These are phyloP conservation scores for Tachyglossus aculeatus DNA, from an alignment of 2,797 vertebrate genomes.

Conservation along the genomic window DNA sequence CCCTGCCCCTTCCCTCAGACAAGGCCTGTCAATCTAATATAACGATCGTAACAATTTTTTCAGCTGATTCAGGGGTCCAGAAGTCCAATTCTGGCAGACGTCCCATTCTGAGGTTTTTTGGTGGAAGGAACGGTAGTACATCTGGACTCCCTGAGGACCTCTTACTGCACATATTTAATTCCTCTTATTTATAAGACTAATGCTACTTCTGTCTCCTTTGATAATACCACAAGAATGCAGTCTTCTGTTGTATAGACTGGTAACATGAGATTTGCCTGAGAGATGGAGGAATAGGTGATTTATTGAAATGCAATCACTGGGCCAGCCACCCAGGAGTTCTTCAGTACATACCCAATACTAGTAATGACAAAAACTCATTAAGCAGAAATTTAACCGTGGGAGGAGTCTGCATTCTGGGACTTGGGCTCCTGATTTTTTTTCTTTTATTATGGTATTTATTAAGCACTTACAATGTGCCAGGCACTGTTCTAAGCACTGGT, in stretches of 20 bases:
- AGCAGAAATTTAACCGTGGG: no score
- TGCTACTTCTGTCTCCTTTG: slow-evolving; percentile 8
- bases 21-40: slow-evolving; percentile 73
- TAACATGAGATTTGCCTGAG: slow-evolving; percentile 13
- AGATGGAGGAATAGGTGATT: slow-evolving; percentile 26
- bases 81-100: slow-evolving; percentile 24
- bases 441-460: no score
- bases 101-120: slow-evolving; percentile 20
- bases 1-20: slow-evolving; percentile 67
- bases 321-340: no score
- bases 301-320: no score
- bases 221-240: slow-evolving; percentile 18
- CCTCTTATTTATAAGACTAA: slow-evolving; percentile 37
- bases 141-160: slow-evolving; percentile 25
- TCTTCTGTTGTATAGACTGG: slow-evolving; percentile 25
- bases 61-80: slow-evolving; percentile 48
- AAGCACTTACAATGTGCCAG: no score
- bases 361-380: no score
- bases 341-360: no score
- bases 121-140: slow-evolving; percentile 12
- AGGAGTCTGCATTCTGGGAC: no score
- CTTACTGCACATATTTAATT: slow-evolving; percentile 45
- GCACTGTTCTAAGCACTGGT: no score
- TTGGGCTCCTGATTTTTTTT: no score
- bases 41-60: slow-evolving; percentile 75